Conservation (phyloP, 2,113 vertebrate species). For the Lepisosteus osseus region DNA sequence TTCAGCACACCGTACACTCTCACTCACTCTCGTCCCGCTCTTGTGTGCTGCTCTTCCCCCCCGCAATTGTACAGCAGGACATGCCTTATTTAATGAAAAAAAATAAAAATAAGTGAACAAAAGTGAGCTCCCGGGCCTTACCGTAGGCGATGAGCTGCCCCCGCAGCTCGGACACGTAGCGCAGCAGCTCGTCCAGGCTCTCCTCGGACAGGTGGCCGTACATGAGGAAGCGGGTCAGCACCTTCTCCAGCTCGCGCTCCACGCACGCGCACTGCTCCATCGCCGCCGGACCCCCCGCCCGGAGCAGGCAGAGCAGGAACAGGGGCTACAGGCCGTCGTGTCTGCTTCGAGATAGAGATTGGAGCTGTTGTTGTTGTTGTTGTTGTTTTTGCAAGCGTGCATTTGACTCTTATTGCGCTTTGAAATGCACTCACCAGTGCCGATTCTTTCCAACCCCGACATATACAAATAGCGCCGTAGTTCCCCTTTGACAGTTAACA, state of each 20-base stretch:
- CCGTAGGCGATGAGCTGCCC: constrained; percentile 76
- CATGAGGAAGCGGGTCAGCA: constrained; percentile 82
- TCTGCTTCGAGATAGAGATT: constrained; percentile 20
- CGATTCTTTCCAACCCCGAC: no score
- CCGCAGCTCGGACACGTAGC: constrained; percentile 77
- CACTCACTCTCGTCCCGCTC: no score
- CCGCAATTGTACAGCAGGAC: no score
- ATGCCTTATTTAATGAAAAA: not conserved
- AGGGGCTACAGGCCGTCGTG: no score
- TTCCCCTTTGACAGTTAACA: not conserved
- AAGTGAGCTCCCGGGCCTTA: constrained; percentile 36
- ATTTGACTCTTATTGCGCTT: no score
- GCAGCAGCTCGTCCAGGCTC: constrained; percentile 80
- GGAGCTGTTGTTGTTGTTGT: not conserved
- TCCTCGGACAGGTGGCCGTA: constrained; percentile 85
- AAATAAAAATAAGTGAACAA: not conserved
- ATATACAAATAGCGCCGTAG: no score
- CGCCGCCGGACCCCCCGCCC: constrained; percentile 41
- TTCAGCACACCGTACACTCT: no score
- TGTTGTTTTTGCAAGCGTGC: no score
- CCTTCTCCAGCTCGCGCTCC: constrained; percentile 86
- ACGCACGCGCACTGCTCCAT: constrained; percentile 90
- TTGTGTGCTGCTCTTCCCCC: no score
- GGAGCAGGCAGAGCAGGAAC: constrained; percentile 28
- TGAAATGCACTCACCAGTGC: no score